Evolutionary conservation across 1,140 invertebrate species (phyloP), one percentile per base, ranked within the genome.

Genomic region (Drosophila chauvacae): DNA sequence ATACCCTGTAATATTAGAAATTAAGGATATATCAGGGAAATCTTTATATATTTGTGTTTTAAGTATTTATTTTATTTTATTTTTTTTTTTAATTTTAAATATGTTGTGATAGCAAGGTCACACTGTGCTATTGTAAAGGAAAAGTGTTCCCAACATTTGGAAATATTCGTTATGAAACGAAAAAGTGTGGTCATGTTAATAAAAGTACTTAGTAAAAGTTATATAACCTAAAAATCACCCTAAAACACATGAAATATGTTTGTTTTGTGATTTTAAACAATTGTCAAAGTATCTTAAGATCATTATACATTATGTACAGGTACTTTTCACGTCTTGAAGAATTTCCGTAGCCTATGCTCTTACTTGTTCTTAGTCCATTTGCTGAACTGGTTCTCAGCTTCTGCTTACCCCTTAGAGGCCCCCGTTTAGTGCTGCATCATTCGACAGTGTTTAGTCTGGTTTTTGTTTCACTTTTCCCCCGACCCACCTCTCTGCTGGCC

Each of bases 401-500:
- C 77, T 74, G 57, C 56, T 68, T 18, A n/a, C 61, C 47, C 48
- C 66, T 44, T 33, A 4, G 16, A 14, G 18, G 39, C 45, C 64
- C 44, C 45, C 53, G 39, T 60, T 69, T 75, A 53, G 42, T 77
- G 63, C 75, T 66, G 63, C 72, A 76, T 77, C 74, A 76, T 77
- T 70, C 66, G 73, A 53, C 68, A 88, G 71, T 90, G 81, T 90
- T 90, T 90, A 90, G 85, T 90, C 85, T 90, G 85, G 85, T 85
- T 90, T 77, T 90, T 90, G 81, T 90, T 90, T 90, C 85, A 90
- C 83, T 87, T 87, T 87, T 87, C 59, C 73, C 80, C 80, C 74
- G 55, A 58, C 60, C 39, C 57, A 63, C 41, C 55, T 39, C 60
- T 26, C 56, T 65, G 58, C 23, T 50, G 35, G 44, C 61, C 65